Conservation (phyloP, 1,140 invertebrate species). For the Cotesia typhae region DNA sequence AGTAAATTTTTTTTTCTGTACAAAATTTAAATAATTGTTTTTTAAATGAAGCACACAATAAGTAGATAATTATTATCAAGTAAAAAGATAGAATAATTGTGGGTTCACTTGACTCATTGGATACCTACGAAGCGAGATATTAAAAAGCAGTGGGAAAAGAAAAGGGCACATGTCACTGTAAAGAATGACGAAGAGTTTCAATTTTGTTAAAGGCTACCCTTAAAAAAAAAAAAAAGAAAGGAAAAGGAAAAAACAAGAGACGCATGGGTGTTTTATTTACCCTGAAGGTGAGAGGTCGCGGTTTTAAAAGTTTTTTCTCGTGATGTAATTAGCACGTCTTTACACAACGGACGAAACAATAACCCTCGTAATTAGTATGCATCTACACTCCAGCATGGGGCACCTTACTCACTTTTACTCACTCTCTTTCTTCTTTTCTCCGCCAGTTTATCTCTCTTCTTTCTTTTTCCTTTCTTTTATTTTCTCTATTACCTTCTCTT, state of each 20-base stretch:
- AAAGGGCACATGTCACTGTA: conserved; percentile 22
- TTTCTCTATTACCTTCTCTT: conserved; percentile 9
- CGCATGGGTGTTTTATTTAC: conserved; percentile 49
- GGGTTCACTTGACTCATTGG: conserved; percentile 29
- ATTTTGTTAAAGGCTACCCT: conserved; percentile 31
- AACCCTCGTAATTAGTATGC: conserved; percentile 57
- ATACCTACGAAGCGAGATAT: conserved; percentile 25
- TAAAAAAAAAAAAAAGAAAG: not conserved
- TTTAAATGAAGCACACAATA: too few species aligned
- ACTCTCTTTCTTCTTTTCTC: conserved; percentile 9
- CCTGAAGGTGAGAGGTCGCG: conserved; percentile 39
- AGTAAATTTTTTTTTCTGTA: too few species aligned
- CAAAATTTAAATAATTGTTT: too few species aligned
- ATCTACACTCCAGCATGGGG: conserved; percentile 31
- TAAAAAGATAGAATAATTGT: too few species aligned
- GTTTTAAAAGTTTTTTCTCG: conserved; percentile 51
- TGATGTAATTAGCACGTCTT: conserved; percentile 63
- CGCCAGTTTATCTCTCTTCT: conserved; percentile 1
- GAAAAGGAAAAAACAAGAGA: conserved; percentile 6
- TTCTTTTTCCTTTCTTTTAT: conserved; percentile 6
- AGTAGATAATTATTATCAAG: too few species aligned
- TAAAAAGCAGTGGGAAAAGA: conserved; percentile 13
- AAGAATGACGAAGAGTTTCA: conserved; percentile 37
- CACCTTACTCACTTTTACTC: conserved; percentile 28
- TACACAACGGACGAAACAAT: conserved; percentile 52